phyloP scores from a whole-genome alignment of 2,797 vertebrate species.

The Bovichtus variegatus region DNA sequence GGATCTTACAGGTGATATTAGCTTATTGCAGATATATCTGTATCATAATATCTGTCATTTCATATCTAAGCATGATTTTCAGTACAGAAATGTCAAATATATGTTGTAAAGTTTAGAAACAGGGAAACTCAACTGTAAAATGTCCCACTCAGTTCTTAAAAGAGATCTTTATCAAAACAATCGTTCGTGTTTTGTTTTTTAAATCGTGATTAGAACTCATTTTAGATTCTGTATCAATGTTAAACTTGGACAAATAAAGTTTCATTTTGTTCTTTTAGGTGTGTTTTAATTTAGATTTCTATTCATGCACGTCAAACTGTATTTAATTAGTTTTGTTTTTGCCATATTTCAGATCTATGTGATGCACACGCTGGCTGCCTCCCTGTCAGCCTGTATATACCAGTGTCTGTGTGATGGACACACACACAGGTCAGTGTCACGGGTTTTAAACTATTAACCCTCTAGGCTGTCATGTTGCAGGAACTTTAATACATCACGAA shows the following conservation, averaged over 20 bases:
- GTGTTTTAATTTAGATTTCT: neutral
- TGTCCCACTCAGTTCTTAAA: neutral
- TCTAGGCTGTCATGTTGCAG: neutral
- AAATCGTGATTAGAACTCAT: no score
- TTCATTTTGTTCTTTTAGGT: neutral
- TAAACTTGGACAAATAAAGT: neutral
- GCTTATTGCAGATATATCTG: neutral
- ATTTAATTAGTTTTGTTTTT: neutral
- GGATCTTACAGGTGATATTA: neutral
- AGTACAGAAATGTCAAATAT: neutral
- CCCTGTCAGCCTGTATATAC: slow-evolving; percentile 97
- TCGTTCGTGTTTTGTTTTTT: neutral
- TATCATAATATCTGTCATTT: neutral
- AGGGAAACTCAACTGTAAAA: neutral
- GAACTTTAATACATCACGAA: slow-evolving; percentile 4
- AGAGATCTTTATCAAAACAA: neutral
- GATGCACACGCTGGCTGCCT: slow-evolving; percentile 96
- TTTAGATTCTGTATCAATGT: neutral
- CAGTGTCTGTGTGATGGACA: slow-evolving; percentile 97
- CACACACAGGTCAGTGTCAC: slow-evolving; percentile 90
- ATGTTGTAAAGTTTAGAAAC: neutral
- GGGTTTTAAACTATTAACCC: neutral
- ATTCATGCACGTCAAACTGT: neutral
- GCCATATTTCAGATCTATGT: slow-evolving; percentile 90
- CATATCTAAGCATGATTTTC: neutral